phyloP scores from a whole-genome alignment of 2,888 invertebrate species.

The Tribolium freemani region DNA sequence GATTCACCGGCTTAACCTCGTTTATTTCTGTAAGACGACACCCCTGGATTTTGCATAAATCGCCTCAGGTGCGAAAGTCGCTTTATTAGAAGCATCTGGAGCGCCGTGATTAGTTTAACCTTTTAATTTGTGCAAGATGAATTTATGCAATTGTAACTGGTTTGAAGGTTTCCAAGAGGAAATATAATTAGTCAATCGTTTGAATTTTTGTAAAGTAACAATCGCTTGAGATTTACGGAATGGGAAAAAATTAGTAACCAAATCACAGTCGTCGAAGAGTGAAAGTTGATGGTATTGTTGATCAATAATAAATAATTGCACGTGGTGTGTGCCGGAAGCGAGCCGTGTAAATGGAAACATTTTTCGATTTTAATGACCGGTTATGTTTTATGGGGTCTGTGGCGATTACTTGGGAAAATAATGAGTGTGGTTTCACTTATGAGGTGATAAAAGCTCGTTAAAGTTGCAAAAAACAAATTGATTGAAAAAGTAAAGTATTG shows the following conservation, averaged over 20 bases:
- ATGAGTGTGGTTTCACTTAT: not conserved
- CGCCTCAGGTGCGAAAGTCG: constrained; percentile 24
- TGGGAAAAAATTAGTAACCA: not conserved
- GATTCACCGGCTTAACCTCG: not conserved
- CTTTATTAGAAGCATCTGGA: constrained; percentile 14
- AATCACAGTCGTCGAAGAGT: not conserved
- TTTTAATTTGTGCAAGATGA: constrained; percentile 24
- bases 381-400: not conserved
- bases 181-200: not conserved
- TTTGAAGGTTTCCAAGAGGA: constrained; percentile 8
- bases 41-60: not conserved
- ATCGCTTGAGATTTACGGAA: not conserved
- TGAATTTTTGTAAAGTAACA: not conserved
- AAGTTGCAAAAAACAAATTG: not conserved
- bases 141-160: constrained; percentile 31
- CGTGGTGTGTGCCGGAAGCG: constrained; percentile 6
- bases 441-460: not conserved
- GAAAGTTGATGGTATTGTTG: constrained; percentile 15
- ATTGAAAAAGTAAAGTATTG: not conserved
- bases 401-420: not conserved
- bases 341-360: not conserved
- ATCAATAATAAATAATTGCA: constrained; percentile 7
- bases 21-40: not conserved
- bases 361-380: not conserved
- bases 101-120: constrained; percentile 18